phyloP scores from a whole-genome alignment of 2,113 vertebrate genomes.

The Tenebrosternarchus preto region DNA sequence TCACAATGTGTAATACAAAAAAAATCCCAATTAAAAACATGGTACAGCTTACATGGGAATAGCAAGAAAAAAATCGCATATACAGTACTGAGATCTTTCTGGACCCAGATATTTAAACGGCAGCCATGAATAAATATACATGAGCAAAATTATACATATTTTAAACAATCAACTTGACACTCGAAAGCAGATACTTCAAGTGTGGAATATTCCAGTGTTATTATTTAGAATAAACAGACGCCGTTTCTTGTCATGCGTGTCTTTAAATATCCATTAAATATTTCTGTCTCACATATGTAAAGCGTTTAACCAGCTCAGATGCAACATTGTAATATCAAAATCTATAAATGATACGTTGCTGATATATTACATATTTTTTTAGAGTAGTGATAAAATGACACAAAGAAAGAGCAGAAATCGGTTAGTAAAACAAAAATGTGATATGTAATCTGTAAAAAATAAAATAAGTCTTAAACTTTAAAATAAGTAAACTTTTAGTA shows the following conservation, averaged over 20 bases:
- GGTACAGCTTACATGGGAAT: constrained; percentile 59
- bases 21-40: constrained; percentile 53
- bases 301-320: constrained; percentile 1
- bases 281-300: constrained; percentile 29
- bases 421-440: background rate
- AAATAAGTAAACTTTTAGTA: constrained; percentile 9
- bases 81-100: constrained; percentile 57
- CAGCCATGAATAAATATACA: constrained; percentile 50
- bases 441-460: too few species aligned
- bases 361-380: constrained; percentile 5
- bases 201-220: constrained; percentile 42
- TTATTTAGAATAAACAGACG: constrained; percentile 33
- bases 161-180: constrained; percentile 13
- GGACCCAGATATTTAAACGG: constrained; percentile 45
- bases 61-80: constrained; percentile 53
- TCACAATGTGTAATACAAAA: background rate
- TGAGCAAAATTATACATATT: constrained; percentile 33
- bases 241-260: constrained; percentile 17
- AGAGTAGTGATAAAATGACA: background rate
- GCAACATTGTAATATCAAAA: constrained; percentile 19
- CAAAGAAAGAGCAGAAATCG: constrained; percentile 19
- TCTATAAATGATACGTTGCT: background rate
- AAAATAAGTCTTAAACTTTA: background rate
- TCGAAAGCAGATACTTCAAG: constrained; percentile 14
- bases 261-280: constrained; percentile 18